These are phyloP conservation scores for Pinna nobilis DNA, from an alignment of 1,140 invertebrate species.

Conservation along the genomic window DNA sequence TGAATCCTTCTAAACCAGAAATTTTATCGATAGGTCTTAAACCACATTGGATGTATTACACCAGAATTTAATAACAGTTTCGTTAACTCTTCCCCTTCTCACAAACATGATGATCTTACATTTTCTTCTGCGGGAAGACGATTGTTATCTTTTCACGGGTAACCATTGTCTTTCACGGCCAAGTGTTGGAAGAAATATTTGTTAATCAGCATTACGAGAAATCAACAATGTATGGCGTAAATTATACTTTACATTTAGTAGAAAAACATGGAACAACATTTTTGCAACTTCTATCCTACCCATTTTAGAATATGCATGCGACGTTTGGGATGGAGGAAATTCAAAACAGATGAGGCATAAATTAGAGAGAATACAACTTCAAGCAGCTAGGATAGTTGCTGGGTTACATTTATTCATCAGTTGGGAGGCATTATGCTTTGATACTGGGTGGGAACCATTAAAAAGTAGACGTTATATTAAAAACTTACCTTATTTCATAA, in stretches of 20 bases:
- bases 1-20: constrained; percentile 18
- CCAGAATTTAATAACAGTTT: neutral
- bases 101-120: constrained; percentile 18
- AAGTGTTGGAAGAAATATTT: too few species aligned
- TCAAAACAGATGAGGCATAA: neutral
- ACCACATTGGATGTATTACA: neutral
- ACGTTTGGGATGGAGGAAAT: constrained; percentile 1
- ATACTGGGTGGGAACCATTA: neutral
- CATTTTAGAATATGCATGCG: constrained; percentile 6
- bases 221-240: neutral
- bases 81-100: neutral
- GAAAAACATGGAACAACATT: neutral
- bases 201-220: neutral
- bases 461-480: neutral
- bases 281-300: neutral
- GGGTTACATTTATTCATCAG: neutral
- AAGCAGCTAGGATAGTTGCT: neutral
- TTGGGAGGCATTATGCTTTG: neutral
- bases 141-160: neutral
- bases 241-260: neutral
- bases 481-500: constrained; percentile 1
- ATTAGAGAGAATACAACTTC: neutral
- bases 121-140: neutral
- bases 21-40: neutral
- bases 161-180: too few species aligned